Conservation (phyloP, 2,888 invertebrate species). For the Tubulanus polymorphus region DNA sequence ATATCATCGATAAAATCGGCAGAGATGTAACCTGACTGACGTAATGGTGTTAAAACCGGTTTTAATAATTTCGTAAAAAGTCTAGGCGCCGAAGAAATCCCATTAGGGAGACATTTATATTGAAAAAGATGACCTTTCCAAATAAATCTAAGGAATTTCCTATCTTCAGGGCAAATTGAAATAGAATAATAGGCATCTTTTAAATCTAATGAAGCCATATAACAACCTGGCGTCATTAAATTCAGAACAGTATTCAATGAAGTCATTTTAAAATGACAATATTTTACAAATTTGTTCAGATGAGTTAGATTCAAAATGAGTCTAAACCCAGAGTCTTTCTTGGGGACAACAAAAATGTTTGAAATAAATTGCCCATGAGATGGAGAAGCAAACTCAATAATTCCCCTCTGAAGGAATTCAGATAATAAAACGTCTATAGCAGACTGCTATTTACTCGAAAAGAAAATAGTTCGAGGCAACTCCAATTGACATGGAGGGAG, state of each 20-base stretch:
- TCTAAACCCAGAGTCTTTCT: constrained; percentile 17
- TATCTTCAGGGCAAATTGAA: constrained; percentile 9
- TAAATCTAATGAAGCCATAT: constrained; percentile 21
- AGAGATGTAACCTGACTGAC: neutral
- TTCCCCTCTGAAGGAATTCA: too few species aligned
- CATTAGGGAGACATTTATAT: constrained; percentile 12
- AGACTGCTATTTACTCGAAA: too few species aligned
- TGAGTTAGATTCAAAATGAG: constrained; percentile 21
- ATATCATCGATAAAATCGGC: constrained; percentile 1
- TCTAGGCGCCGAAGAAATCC: constrained; percentile 10
- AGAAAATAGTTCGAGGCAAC: too few species aligned
- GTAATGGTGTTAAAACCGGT: constrained; percentile 5
- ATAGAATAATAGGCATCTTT: constrained; percentile 23
- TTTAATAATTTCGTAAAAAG: constrained; percentile 14
- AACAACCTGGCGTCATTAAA: constrained; percentile 15
- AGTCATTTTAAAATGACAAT: constrained; percentile 26
- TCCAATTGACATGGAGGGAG: too few species aligned
- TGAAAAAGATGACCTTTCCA: constrained; percentile 16
- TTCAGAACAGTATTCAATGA: constrained; percentile 13
- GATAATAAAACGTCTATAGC: too few species aligned
- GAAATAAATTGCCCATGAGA: constrained; percentile 13
- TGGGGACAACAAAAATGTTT: constrained; percentile 15
- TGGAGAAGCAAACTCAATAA: neutral
- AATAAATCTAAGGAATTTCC: constrained; percentile 13
- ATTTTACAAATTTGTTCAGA: constrained; percentile 10